Evolutionary conservation across 2,797 vertebrate genomes (phyloP), one percentile per base, ranked within the genome.

Genomic region (Coracias cyanogaster): DNA sequence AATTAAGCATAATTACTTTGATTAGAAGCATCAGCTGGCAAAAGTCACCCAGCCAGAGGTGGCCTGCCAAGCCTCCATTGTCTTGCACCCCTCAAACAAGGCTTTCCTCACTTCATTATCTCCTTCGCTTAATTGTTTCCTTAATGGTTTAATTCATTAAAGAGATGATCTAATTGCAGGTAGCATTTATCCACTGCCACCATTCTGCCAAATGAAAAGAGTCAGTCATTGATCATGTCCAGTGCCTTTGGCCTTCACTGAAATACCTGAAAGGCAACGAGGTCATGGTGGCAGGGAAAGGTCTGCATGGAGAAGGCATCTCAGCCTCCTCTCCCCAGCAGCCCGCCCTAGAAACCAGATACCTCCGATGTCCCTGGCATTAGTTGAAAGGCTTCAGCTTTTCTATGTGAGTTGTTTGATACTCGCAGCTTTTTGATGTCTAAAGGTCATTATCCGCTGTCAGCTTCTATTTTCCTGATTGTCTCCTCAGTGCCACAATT

Each of bases 121-220:
- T 82, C 62, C 57, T 83, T 80, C 37, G 12, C 72, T 46, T 86
- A 69, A 86, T 79, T 66, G 58, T 92, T 71, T 82, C 62, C 57
- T 83, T 80, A 61, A 94, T 66, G 12, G 37, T 83, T 94, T 86
- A 64, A 79, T 73, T 89, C 41, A 55, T 80, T 92, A 79, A 90
- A 65, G 52, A 46, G 48, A 46, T 86, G 61, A 58, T 72, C 67
- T 90, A 74, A 86, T 55, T 89, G 78, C 62, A 74, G 57, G n/a
- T 70, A 66, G 39, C 6, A 1, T 84, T 94, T 82, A 49, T 82
- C 86, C 57, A 60, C 46, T 55, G 21, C 58, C 57, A 74, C 37
- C n/a, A 16, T 64, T 60, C 51, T 65, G 62, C 78, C 46, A 82
- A 39, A 70, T 58, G 78, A 65, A 39, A 51, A 45, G 52, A 48